phyloP scores from a whole-genome alignment of 2,888 invertebrate genomes.

The Tenthredo mesomela region DNA sequence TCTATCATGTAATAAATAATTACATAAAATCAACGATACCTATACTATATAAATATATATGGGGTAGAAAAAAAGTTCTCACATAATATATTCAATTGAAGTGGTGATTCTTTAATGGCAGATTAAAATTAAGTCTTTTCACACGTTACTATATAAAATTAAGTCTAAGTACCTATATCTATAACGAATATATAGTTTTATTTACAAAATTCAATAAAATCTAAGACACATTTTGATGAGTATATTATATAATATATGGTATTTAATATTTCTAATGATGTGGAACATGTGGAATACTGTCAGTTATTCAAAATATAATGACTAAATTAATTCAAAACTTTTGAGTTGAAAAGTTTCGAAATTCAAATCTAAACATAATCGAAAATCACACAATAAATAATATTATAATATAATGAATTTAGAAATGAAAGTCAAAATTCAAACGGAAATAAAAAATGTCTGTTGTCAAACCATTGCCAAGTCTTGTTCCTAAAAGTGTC shows the following conservation, averaged over 20 bases:
- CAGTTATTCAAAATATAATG: neutral
- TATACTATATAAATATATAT: too few species aligned
- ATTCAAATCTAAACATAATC: neutral
- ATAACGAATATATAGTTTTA: neutral
- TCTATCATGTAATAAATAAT: too few species aligned
- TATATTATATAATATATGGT: neutral
- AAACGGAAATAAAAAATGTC: slow-evolving; percentile 10
- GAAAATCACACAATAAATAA: neutral
- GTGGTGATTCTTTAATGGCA: neutral
- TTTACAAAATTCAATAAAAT: neutral
- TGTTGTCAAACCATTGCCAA: slow-evolving; percentile 47
- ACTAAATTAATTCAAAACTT: neutral
- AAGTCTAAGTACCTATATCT: neutral
- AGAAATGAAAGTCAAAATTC: neutral
- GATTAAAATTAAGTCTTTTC: neutral
- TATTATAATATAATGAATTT: neutral
- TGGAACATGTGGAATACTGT: neutral
- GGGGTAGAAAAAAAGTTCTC: neutral
- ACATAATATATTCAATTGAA: neutral
- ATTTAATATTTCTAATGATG: neutral
- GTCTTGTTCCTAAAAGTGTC: slow-evolving; percentile 32
- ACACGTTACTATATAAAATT: neutral
- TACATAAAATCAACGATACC: neutral
- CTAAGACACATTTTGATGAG: neutral
- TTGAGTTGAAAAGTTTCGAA: neutral